Percentiles rank a stretch among this genome's conserved stretches.
These are phyloP conservation scores for Ptilodon capucinus DNA, from an alignment of 2,888 invertebrate species.

Conservation along the genomic window DNA sequence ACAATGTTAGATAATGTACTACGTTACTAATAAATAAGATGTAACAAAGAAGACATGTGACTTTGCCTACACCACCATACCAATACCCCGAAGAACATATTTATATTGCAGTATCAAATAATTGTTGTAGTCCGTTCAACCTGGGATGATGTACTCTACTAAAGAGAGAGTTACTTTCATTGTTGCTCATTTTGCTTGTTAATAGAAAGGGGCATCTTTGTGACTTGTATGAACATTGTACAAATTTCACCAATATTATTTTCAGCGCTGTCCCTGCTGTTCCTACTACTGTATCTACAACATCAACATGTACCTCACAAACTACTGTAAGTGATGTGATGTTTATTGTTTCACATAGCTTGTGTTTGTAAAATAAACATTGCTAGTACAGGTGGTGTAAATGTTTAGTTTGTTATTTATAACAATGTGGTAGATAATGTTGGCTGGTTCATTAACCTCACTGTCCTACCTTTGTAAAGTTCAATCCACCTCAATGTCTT, in stretches of 20 bases:
- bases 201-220: no score
- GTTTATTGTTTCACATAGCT: slow-evolving; percentile 11
- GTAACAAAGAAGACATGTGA: no score
- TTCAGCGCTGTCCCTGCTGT: slow-evolving; percentile 73
- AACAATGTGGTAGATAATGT: background rate
- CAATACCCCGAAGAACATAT: no score
- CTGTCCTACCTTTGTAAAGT: background rate
- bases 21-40: no score
- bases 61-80: no score
- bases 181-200: no score
- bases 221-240: no score
- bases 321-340: slow-evolving; percentile 67
- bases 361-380: slow-evolving; percentile 11
- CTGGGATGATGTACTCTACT: no score
- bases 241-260: slow-evolving; percentile 5
- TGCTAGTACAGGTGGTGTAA: slow-evolving; percentile 8
- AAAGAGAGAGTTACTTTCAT: no score
- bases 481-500: background rate
- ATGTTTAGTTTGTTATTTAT: background rate
- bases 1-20: no score
- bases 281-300: slow-evolving; percentile 69
- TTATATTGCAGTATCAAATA: no score
- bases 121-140: no score
- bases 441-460: background rate
- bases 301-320: slow-evolving; percentile 77